Evolutionary conservation across 2,888 invertebrate genomes (phyloP).

Genomic region (Dinocampus coccinellae): DNA sequence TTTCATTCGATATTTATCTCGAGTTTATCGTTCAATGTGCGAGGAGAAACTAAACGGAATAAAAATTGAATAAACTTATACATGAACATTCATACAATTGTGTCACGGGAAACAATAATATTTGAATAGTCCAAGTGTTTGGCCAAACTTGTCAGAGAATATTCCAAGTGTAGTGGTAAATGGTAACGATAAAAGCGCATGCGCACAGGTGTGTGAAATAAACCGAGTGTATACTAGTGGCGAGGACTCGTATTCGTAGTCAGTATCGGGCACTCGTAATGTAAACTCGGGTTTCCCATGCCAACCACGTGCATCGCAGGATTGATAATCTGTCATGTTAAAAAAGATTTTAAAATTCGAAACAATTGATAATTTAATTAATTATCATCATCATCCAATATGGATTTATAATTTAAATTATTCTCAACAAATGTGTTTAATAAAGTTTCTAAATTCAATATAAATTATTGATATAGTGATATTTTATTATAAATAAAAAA

Average conservation of each 20-base stretch:
- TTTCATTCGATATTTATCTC: no score
- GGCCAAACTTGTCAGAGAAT: background rate
- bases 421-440: background rate
- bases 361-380: no score
- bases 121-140: background rate
- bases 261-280: conserved; percentile 63
- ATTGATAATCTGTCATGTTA: background rate
- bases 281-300: conserved; percentile 48
- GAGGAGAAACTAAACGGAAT: background rate
- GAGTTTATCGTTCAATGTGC: no score
- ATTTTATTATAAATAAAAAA: background rate
- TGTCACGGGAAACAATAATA: background rate
- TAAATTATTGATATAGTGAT: background rate
- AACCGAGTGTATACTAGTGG: conserved; percentile 51
- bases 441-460: background rate
- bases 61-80: background rate
- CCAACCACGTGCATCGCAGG: conserved; percentile 23
- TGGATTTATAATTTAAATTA: background rate
- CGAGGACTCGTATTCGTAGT: conserved; percentile 60
- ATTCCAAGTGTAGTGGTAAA: background rate
- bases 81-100: background rate
- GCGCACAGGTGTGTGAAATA: conserved; percentile 61
- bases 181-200: conserved; percentile 48
- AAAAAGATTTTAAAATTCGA: no score
- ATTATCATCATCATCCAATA: background rate